phyloP scores from a whole-genome alignment of 2,888 invertebrate species.

The Lissonota sp. region DNA sequence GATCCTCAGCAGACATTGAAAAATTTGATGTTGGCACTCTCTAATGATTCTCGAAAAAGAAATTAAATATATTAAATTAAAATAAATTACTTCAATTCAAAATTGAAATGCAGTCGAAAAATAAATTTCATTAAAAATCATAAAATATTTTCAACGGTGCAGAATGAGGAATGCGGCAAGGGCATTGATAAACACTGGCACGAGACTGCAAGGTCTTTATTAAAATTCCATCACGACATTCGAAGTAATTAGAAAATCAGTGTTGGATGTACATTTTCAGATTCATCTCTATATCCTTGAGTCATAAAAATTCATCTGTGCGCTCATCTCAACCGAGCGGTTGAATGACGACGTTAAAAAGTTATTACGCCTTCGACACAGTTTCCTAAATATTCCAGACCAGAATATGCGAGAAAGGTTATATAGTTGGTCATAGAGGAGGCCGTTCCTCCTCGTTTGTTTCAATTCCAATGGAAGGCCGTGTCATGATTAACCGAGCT shows the following conservation, averaged over 20 bases:
- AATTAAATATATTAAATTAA: no score
- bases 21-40: no score
- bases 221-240: conserved; percentile 24
- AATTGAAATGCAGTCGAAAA: no score
- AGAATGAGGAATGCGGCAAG: no score
- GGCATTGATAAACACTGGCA: not conserved
- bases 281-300: conserved; percentile 46
- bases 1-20: no score
- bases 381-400: conserved; percentile 32
- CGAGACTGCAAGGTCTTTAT: conserved; percentile 13
- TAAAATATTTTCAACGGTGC: no score
- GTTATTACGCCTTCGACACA: conserved; percentile 39
- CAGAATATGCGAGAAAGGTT: conserved; percentile 21
- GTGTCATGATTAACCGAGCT: conserved; percentile 26
- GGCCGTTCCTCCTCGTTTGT: conserved; percentile 37
- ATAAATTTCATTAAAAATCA: no score
- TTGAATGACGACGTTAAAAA: conserved; percentile 20
- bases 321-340: not conserved
- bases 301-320: conserved; percentile 30
- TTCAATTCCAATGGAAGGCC: conserved; percentile 50
- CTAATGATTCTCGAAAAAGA: no score
- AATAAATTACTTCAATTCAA: no score
- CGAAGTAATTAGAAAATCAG: conserved; percentile 22
- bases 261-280: conserved; percentile 9
- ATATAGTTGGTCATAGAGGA: conserved; percentile 9